Evolutionary conservation across 1,140 invertebrate species (phyloP), one percentile per base, ranked within the genome.

Genomic region (Proctacanthus coquilletti): DNA sequence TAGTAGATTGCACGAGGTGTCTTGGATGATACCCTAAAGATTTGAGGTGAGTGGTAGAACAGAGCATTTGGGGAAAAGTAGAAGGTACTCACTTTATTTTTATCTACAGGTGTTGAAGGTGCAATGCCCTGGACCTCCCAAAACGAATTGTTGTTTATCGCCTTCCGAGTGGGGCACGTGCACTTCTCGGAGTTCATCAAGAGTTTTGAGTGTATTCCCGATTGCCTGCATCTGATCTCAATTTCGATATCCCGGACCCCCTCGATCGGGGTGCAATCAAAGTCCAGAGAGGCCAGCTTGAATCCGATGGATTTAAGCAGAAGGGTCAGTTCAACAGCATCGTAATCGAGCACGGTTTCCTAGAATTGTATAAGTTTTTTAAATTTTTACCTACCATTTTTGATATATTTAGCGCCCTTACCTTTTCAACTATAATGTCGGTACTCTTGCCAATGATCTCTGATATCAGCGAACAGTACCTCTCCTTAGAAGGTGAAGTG

Each of bases 291-390:
- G 5, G 5, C 5, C 13, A 32, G 17, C 17, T 17, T 9, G 17
- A 32, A 32, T 5, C 30, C 30, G 8, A 32, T 32, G 9, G 30
- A 32, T 32, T 32, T 32, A 13, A 32, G 17, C 15, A 32, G 13
- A 13, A 32, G 6, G 5, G 30, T 32, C 6, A 32, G 13, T 17
- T 32, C 30, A 13, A 32, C 30, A 32, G 30, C 30, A 17, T 32
- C 30, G 15, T 32, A 32, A 13, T 32, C 30, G 5, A 32, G 13
- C 5, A 17, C 30, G 10, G 9, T 15, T 15, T 32, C 30, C 30
- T 32, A 32, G 13, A 32, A 32, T 6, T 10, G 17, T 13, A 32
- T 13, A 6, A 32, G 13, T 13, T 13, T 13, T 32, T 13, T 13
- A 32, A 13, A 10, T 13, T 32, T 13, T 13, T 32, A 32, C n/a